These are phyloP conservation scores for Planiliza haematocheilus DNA, from an alignment of 2,113 vertebrate species.

Conservation along the genomic window DNA sequence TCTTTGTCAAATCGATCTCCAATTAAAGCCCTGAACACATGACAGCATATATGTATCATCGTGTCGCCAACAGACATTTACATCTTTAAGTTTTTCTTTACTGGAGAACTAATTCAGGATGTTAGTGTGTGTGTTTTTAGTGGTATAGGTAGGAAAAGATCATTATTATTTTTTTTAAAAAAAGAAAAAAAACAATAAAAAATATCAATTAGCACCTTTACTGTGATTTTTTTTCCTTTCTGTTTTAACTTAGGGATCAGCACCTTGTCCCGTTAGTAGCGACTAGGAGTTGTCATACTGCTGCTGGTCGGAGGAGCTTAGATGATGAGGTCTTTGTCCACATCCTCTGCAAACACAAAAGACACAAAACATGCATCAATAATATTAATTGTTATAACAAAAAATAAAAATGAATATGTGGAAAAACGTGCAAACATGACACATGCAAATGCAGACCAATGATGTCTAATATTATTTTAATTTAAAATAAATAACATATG, in stretches of 20 bases:
- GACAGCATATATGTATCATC: constrained; percentile 45
- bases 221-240: constrained; percentile 67
- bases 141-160: constrained; percentile 84
- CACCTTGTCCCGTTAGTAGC: constrained; percentile 86
- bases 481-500: not conserved
- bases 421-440: no score
- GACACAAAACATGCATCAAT: constrained; percentile 8
- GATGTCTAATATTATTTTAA: no score
- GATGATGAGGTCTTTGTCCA: constrained; percentile 95
- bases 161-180: constrained; percentile 75
- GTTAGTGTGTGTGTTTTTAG: constrained; percentile 74
- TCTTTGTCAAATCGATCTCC: constrained; percentile 74
- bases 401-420: no score
- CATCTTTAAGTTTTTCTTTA: constrained; percentile 65
- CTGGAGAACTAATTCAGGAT: constrained; percentile 1
- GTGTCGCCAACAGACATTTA: constrained; percentile 68
- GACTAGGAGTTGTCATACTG: constrained; percentile 66
- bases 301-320: constrained; percentile 74
- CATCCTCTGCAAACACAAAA: constrained; percentile 91
- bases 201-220: constrained; percentile 91
- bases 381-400: no score
- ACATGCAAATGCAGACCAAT: not conserved
- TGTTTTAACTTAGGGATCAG: constrained; percentile 89
- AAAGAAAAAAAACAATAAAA: constrained; percentile 30
- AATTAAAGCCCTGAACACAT: constrained; percentile 76